Percentiles rank a stretch among this genome's conserved stretches.
These are phyloP conservation scores for Rutilus rutilus DNA, from an alignment of 2,113 vertebrate species.

Conservation along the genomic window DNA sequence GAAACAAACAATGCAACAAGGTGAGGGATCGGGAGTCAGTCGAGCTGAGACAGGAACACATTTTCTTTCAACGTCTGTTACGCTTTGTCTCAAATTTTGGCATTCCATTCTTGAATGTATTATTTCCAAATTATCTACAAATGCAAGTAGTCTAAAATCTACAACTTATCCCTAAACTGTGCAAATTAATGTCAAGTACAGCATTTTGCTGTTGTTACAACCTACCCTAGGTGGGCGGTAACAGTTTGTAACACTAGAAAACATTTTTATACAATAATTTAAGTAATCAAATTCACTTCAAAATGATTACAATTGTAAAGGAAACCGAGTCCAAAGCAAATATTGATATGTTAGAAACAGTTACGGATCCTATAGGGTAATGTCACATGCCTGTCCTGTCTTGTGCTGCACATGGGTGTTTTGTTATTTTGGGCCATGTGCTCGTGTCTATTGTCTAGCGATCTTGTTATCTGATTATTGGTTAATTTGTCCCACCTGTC, in stretches of 20 bases:
- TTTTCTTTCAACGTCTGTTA: neutral
- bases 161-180: neutral
- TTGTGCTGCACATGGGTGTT: too few species aligned
- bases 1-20: slow-evolving; percentile 49
- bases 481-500: too few species aligned
- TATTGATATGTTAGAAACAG: too few species aligned
- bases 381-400: too few species aligned
- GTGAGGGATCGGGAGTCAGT: neutral
- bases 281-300: too few species aligned
- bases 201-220: neutral
- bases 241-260: slow-evolving; percentile 43
- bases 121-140: neutral
- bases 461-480: too few species aligned
- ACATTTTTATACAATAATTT: slow-evolving; percentile 19
- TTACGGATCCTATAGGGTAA: too few species aligned
- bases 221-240: neutral
- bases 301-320: too few species aligned
- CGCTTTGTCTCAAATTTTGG: neutral
- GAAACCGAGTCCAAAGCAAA: too few species aligned
- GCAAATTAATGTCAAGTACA: neutral
- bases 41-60: neutral
- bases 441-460: too few species aligned
- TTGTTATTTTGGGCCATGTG: too few species aligned
- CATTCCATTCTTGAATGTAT: neutral
- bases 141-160: neutral